Evolutionary conservation across 35 echinoderm and acorn worm species (phyloP).

Genomic region (Ophioderma brevispina): DNA sequence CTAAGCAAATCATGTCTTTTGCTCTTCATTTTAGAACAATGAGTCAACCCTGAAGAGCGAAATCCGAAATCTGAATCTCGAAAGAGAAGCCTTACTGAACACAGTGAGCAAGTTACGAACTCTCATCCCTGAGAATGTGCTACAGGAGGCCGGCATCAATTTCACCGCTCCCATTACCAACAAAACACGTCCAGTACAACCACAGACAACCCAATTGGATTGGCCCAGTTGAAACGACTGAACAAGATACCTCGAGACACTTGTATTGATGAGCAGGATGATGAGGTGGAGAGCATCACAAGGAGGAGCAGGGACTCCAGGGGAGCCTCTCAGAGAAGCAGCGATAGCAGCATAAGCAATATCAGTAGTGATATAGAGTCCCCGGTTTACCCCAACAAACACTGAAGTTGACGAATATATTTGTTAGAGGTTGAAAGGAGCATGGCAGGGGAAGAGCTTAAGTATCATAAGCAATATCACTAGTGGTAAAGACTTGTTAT

Average conservation of each 20-base stretch:
- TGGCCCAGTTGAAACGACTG: background rate
- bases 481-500: no score
- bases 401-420: background rate
- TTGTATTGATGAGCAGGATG: background rate
- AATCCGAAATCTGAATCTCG: constrained; percentile 57
- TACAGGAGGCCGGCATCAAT: constrained; percentile 64
- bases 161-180: constrained; percentile 19
- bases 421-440: no score
- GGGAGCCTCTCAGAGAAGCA: background rate
- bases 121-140: constrained; percentile 57
- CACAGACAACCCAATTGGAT: background rate
- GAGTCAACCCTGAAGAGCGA: constrained; percentile 43
- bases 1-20: no score
- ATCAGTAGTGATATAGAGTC: background rate
- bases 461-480: no score
- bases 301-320: no score
- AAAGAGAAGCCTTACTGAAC: constrained; percentile 64
- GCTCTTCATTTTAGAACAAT: constrained; percentile 33
- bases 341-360: constrained; percentile 6
- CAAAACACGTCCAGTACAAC: background rate
- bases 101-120: constrained; percentile 57
- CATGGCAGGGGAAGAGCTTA: no score
- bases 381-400: background rate
- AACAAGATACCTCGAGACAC: background rate
- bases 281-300: background rate